Evolutionary conservation across 2,888 invertebrate species (phyloP), one percentile per base, ranked within the genome.

Genomic region (Sturmia bella): DNA sequence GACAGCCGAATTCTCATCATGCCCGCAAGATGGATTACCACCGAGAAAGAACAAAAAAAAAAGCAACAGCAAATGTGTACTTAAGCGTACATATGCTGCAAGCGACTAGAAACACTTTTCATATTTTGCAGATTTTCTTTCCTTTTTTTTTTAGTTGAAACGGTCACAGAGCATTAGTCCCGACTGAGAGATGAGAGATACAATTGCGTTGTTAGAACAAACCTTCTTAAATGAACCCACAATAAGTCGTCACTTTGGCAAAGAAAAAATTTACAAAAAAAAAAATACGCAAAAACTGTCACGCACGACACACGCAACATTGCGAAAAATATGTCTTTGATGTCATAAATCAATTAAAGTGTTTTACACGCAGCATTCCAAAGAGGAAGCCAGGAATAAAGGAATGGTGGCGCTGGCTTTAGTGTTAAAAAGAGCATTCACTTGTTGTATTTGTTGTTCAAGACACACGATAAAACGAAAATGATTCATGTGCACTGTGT

Each of bases 321-420:
- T 88, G 88, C 89, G 88, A 88, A 87, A 89, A 89, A 89, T 89
- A 88, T 89, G 89, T 86, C 89, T 88, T 89, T 89, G 89, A 89
- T 89, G 89, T 89, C 89, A 87, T 89, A 89, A 89, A 89, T 89
- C 89, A 89, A 89, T 89, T 89, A 89, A 88, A 83, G 83, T 80
- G 79, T 76, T 76, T 57, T 63, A 79, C 70, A 68, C 72, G 75
- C 75, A 79, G 75, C 63, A 80, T 70, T 57, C 37, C 41, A 54
- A 59, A 39, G 41, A 48, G 17, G 11, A 19, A 56, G 41, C n/a
- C 77, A 57, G 41, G 19, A 17, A 13, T 54, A 66, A 50, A 1
- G 24, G 24, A 32, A 21, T 37, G 45, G 17, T 52, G 13, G 7
- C 43, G 57, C 73, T 57, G 56, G 61, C 68, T 81, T 73, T 72